These are phyloP conservation scores for Copidosoma floridanum DNA, from an alignment of 1,140 invertebrate species.

Conservation along the genomic window DNA sequence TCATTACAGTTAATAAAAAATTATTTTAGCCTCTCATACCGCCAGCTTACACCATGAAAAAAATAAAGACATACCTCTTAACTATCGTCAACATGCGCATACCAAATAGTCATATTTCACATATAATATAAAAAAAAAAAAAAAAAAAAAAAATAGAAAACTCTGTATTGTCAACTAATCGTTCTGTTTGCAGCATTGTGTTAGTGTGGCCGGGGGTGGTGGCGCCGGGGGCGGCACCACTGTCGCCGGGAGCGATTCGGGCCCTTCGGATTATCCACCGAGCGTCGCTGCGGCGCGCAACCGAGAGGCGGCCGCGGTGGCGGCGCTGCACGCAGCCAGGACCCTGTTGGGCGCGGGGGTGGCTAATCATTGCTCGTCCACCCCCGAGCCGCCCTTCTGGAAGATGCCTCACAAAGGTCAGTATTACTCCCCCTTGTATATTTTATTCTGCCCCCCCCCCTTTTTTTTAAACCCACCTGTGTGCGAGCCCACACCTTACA, in stretches of 20 bases:
- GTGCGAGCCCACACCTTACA: too few relatives aligned
- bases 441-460: too few relatives aligned
- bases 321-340: slow-evolving; percentile 58
- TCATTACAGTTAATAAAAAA: too few relatives aligned
- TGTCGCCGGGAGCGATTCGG: slow-evolving; percentile 47
- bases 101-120: too few relatives aligned
- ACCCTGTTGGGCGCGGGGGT: slow-evolving; percentile 60
- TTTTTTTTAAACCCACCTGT: too few relatives aligned
- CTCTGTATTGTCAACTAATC: too few relatives aligned
- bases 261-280: slow-evolving; percentile 54
- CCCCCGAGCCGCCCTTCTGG: slow-evolving; percentile 60
- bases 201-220: slow-evolving; percentile 54
- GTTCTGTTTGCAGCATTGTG: slow-evolving; percentile 51
- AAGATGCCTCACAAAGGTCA: slow-evolving; percentile 64
- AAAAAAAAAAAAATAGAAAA: too few relatives aligned
- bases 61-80: too few relatives aligned
- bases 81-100: too few relatives aligned
- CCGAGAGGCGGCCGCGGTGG: slow-evolving; percentile 54
- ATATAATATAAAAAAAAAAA: too few relatives aligned
- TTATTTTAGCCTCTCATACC: too few relatives aligned
- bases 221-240: slow-evolving; percentile 38
- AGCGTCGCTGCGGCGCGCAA: slow-evolving; percentile 54
- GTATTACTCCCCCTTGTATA: slow-evolving; percentile 21
- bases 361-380: slow-evolving; percentile 58
- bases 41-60: too few relatives aligned